Base-by-base conservation (phyloP, 1,140 invertebrate genomes). In the Daktulosphaira vitifoliae region DNA sequence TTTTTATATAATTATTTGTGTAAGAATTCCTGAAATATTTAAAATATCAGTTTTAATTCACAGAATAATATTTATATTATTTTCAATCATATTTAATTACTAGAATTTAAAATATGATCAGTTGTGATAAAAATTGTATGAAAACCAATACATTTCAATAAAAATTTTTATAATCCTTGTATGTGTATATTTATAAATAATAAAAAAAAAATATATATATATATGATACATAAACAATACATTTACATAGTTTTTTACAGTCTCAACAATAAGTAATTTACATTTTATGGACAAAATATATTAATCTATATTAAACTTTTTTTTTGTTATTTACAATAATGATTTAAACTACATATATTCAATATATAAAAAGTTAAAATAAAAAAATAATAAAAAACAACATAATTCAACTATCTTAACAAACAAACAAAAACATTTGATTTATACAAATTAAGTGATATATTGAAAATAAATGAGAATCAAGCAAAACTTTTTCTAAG, bases 221-320 rank as follows among this genome's bases (percentile, higher is more conserved):
- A 62, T 33, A 39, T 62, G 46, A 46, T 46, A 62, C 44, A 38
- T 46, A 62, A 46, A 62, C 23, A 62, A 62, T 46, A 62, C 42
- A 62, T 62, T 62, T 62, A 62, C 56, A 62, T 48, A 62, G 38
- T 15, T 62, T 39, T 62, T 62, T 62, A 62, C 56, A 62, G 56
- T 62, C 56, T 62, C 56, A 62, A 62, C 56, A 62, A 62, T 48
- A 62, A 46, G 44, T 62, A 62, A 26, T 48, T 62, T 62, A 62
- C 56, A 62, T 33, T 62, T 62, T 62, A 62, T 62, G 56, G 56
- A 62, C 56, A 62, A 62, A 46, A 62, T 62, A 62, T 62, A 62
- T 46, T 62, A 59, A 62, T 62, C 56, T 62, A 62, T 62, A 62
- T 48, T 62, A 62, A 25, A 62, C 44, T 39, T 46, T 62, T 56